phyloP scores from a whole-genome alignment of 2,113 vertebrate species.

The Noctilio leporinus region DNA sequence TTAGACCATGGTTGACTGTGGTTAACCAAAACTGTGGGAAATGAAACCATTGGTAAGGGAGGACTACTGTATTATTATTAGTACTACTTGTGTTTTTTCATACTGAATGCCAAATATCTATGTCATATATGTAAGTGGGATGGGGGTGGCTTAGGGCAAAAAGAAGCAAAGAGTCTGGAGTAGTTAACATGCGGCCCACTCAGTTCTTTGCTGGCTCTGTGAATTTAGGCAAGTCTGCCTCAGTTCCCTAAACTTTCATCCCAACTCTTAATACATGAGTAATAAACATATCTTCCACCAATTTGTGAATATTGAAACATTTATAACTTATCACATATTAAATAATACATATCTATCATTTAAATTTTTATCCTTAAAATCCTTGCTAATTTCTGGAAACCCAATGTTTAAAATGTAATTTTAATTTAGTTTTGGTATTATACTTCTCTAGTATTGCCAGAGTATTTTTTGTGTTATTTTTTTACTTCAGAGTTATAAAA shows the following conservation, averaged over 20 bases:
- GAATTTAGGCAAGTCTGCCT: not conserved
- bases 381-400: not conserved
- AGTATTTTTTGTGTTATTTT: not conserved
- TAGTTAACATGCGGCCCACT: not conserved
- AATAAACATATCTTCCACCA: not conserved
- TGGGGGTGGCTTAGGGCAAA: not conserved
- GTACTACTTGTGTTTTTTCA: not conserved
- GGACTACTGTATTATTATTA: not conserved
- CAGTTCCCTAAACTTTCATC: not conserved
- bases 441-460: not conserved
- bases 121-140: not conserved
- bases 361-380: conserved; percentile 18
- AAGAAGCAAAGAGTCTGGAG: not conserved
- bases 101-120: not conserved
- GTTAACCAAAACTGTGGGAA: not conserved
- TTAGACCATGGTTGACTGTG: not conserved
- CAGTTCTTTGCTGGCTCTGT: not conserved
- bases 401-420: not conserved
- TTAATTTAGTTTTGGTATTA: not conserved
- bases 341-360: not conserved
- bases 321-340: not conserved
- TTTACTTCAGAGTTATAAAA: not conserved
- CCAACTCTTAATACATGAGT: not conserved
- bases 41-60: not conserved
- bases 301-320: not conserved